Conservation (phyloP, 2,797 vertebrate species). For the Leptodactylus fallax region DNA sequence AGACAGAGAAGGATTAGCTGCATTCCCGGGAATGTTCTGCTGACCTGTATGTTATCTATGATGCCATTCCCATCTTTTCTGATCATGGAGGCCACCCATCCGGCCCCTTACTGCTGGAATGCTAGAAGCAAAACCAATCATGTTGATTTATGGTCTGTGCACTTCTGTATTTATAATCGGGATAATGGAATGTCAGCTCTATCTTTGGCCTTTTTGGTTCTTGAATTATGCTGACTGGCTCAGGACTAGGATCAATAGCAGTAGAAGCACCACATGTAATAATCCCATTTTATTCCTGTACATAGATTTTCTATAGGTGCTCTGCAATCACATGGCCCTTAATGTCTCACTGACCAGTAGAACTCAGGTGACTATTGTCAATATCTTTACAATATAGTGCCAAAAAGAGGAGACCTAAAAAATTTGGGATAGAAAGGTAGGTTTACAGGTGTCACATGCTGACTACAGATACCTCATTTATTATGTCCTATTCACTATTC, state of each 20-base stretch:
- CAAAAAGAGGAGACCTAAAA: too few relatives aligned
- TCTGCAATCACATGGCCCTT: background rate
- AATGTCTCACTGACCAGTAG: background rate
- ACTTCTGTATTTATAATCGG: background rate
- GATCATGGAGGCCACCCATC: background rate
- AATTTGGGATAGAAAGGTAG: too few relatives aligned
- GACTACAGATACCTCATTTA: too few relatives aligned
- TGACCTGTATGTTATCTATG: conserved; percentile 8
- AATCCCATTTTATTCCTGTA: background rate
- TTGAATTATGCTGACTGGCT: background rate
- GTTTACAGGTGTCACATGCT: too few relatives aligned
- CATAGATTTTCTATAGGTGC: background rate
- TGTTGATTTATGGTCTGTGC: background rate
- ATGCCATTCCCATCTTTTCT: too few relatives aligned
- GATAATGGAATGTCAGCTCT: background rate
- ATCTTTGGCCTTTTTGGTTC: background rate
- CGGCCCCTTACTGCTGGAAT: background rate
- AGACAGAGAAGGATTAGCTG: background rate
- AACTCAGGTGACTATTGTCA: too few relatives aligned
- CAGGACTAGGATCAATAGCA: background rate
- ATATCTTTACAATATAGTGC: too few relatives aligned
- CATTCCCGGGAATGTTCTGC: background rate
- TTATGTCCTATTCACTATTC: too few relatives aligned
- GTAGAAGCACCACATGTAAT: background rate
- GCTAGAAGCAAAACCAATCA: background rate